Evolutionary conservation across 2,797 vertebrate genomes (phyloP), one percentile per base, ranked within the genome.

Genomic region (Myripristis murdjan): DNA sequence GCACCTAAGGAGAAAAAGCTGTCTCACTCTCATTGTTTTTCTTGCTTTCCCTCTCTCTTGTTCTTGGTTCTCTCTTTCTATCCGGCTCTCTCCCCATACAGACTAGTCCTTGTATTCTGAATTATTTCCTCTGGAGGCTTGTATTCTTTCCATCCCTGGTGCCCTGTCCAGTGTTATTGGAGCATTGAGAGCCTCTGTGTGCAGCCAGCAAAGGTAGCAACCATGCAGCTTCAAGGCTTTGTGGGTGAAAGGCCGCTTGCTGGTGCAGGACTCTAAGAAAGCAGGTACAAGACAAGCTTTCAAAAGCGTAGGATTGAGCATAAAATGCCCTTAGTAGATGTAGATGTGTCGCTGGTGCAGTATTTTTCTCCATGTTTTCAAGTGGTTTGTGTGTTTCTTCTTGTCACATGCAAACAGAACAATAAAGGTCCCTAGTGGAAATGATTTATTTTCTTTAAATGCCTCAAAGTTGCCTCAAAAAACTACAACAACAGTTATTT

Each of bases 81-180:
- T 16, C 51, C n/a, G 28, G n/a, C 51, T 22, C 16, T 6, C n/a
- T 77, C 51, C 64, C 64, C 62, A 7, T 20, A 81, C 76, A 91
- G 75, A 80, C 78, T 73, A 52, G 73, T 70, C 68, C 73, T 81
- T 88, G 73, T 86, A 73, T 89, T 89, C 68, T 70, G 52, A 71
- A 52, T 51, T 16, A 22, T 84, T 87, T 86, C 64, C 66, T 68
- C 73, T 62, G 28, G 70, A 76, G 52, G 62, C 72, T 68, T 81
- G 73, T 82, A 57, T 63, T 64, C 44, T 82, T 86, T 92, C 86
- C 85, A 70, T 82, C 72, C 46, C 66, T 62, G 55, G 66, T 26
- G 53, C 63, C 41, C 44, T 56, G 43, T 87, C 49, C 61, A 69
- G 52, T 65, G 61, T 88, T 85, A 85, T 57, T 90, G 63, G 62